Base-by-base conservation (phyloP, 2,888 invertebrate species). In the Nomada fabriciana region DNA sequence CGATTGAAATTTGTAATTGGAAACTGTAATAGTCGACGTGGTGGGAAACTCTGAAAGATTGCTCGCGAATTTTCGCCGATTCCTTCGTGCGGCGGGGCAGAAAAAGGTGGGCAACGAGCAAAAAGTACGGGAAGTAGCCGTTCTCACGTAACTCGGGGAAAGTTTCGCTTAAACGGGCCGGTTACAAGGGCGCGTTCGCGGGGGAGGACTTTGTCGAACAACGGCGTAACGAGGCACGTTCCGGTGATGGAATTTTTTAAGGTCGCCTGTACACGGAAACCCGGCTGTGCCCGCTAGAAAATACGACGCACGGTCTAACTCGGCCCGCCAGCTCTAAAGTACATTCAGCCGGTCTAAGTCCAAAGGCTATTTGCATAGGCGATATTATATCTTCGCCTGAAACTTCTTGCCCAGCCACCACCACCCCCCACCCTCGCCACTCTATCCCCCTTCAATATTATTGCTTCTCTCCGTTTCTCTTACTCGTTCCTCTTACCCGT, bases 301-400 rank as follows among this genome's bases (percentile, higher is more conserved):
- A 81, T 83, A 83, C 83, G 80, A 80, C 69, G 79, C 36, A 7
- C 75, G 76, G 82, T 84, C 89, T 88, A 89, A 89, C 85, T 88
- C 83, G 83, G 82, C 80, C 85, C 78, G 82, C 86, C 87, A 80
- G 80, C 82, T 84, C 88, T 86, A 91, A 93, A 91, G 92, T 92
- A 93, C 90, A 92, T 92, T 91, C 91, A 92, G 91, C 91, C 93
- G 92, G 92, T 93, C 92, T 92, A 93, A 93, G 92, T 93, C 93
- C 92, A 92, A 93, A 91, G 93, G 93, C 92, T 93, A 93, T 93
- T 93, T 93, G 93, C 93, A 93, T 93, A 93, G 93, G 91, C 93
- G 92, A 93, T 93, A 93, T 93, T 93, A 93, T 93, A 93, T 92
- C 92, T 89, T 89, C 86, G 87, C 88, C 85, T 63, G 84, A 85